Base-by-base conservation (phyloP, 2,113 vertebrate species). In the Vulpes ferrilata region DNA sequence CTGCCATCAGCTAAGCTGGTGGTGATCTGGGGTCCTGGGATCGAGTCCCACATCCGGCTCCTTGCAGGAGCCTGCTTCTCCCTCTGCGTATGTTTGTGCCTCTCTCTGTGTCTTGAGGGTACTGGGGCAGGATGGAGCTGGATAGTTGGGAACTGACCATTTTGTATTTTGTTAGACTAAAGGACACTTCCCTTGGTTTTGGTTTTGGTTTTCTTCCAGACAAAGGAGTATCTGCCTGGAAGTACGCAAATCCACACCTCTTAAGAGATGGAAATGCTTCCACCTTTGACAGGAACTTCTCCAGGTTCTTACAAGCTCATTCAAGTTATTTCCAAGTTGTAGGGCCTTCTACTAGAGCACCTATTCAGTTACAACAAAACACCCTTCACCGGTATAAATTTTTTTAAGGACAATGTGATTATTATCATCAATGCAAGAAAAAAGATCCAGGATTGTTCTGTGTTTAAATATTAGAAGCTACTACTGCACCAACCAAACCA, bases 131-230 rank as follows among this genome's bases (percentile, higher is more conserved):
- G 32, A 38, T 81, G 74, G 57, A 25, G 8, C 80, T 38, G 38
- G 12, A 5, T 27, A 3, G 55, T 19, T 90, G 17, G 65, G n/a
- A 88, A 25, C 11, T 73, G 43, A 79, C 48, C 27, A 30, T 27
- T 27, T 96, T 88, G 11, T 38, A 35, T 48, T 88, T 91, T 91
- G 7, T 82, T 71, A 78, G 76, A 96, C n/a, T 67, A 55, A 64
- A 94, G 62, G 71, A 43, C 16, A 80, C 62, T 38, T 93, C 30
- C 60, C 23, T 20, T 38, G 15, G 43, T 43, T 43, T 43, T 43
- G 43, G 43, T 38, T 38, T 38, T 8, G 5, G 1, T 73, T 59
- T 43, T 59, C 73, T 80, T 57, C 20, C 48, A 65, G 35, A 82
- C 17, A 82, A 83, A 87, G 19, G 20, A 73, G 80, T 10, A 19